A percentile compares a stretch with the other conserved stretches of the same genome.
phyloP scores from a whole-genome alignment of 1,140 invertebrate genomes.

The Diachasma alloeum region DNA sequence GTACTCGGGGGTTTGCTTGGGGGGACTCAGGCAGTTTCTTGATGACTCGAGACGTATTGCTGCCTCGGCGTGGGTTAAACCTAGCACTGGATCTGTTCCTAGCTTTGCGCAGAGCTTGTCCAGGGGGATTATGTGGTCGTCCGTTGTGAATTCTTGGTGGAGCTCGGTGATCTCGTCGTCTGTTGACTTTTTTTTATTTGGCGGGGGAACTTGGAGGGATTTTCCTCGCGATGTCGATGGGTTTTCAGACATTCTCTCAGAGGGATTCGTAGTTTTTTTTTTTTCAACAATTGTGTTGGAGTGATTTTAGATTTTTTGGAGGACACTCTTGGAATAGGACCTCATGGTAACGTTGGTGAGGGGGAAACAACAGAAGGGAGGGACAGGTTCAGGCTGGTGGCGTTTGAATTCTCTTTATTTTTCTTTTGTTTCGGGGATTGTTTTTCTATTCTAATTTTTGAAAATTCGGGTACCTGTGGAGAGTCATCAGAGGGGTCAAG shows the following conservation, averaged over 20 bases:
- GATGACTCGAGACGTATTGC: conserved; percentile 68
- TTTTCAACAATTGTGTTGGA: no score
- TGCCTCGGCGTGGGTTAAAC: conserved; percentile 69
- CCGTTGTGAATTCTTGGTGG: conserved; percentile 53
- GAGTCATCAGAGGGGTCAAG: no score
- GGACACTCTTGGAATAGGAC: no score
- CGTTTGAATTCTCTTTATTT: no score
- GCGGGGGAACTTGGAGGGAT: conserved; percentile 9
- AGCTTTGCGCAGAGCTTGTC: conserved; percentile 48
- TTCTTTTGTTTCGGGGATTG: no score
- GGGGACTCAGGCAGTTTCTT: conserved; percentile 76
- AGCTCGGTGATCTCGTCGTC: conserved; percentile 49
- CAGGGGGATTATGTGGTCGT: conserved; percentile 54
- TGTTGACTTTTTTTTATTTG: conserved; percentile 45
- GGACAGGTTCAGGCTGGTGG: no score
- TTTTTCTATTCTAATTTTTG: no score
- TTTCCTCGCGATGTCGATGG: conserved; percentile 13
- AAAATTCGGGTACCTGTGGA: no score
- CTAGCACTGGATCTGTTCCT: conserved; percentile 63
- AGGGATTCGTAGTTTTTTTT: no score
- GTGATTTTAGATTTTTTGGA: neutral
- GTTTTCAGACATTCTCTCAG: conserved; percentile 10
- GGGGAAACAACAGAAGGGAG: no score
- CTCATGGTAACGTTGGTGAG: no score
- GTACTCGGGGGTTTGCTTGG: conserved; percentile 71